These are phyloP conservation scores for Drosophila infuscata DNA, from an alignment of 2,888 invertebrate species.

Conservation along the genomic window DNA sequence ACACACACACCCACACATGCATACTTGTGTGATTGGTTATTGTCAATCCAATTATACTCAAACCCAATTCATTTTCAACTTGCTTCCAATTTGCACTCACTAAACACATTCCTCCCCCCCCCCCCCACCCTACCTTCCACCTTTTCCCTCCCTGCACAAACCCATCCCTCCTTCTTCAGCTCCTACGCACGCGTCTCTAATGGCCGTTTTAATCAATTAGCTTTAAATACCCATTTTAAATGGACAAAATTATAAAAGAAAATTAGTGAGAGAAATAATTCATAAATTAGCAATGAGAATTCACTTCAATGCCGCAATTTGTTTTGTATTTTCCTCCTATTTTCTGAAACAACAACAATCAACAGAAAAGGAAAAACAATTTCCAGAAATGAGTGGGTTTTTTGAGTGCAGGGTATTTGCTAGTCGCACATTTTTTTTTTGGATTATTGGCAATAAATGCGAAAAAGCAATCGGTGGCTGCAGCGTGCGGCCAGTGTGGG, in stretches of 20 bases:
- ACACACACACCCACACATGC: too few species aligned
- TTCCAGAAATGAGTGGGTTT: background rate
- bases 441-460: slow-evolving; percentile 63
- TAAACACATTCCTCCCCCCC: too few species aligned
- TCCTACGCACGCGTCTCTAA: background rate
- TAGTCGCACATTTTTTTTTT: slow-evolving; percentile 63
- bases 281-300: too few species aligned
- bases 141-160: too few species aligned
- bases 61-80: background rate
- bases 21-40: background rate
- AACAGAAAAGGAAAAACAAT: background rate
- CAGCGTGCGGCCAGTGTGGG: slow-evolving; percentile 14
- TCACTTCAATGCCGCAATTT: background rate
- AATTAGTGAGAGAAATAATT: too few species aligned
- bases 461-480: slow-evolving; percentile 28
- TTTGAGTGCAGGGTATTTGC: background rate
- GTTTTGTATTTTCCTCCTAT: background rate
- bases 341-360: background rate
- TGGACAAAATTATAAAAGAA: too few species aligned
- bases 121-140: too few species aligned
- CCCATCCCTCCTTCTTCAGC: too few species aligned
- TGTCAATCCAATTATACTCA: background rate
- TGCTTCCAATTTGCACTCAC: too few species aligned
- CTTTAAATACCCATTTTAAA: background rate
- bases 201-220: slow-evolving; percentile 33